Conservation (phyloP, 2,113 vertebrate species). For the Tragelaphus strepsiceros region DNA sequence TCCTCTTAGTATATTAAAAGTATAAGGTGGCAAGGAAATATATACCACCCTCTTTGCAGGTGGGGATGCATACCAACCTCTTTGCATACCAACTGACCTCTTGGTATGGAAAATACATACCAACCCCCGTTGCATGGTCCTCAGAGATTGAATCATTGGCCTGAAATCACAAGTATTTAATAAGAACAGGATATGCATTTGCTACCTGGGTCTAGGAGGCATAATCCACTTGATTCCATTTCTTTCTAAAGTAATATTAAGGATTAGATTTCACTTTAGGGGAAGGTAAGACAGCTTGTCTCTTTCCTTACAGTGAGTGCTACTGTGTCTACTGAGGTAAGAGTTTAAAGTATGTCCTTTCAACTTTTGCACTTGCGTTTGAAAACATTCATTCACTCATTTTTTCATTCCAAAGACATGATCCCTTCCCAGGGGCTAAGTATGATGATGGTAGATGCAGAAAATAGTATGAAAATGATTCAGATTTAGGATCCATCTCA, state of each 20-base stretch:
- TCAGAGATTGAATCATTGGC: background rate
- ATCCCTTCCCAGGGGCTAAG: background rate
- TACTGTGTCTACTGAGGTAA: background rate
- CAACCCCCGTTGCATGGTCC: background rate
- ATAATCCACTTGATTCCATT: background rate
- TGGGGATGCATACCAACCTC: background rate
- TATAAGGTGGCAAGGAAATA: background rate
- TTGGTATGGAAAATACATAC: background rate
- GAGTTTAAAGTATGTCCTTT: background rate
- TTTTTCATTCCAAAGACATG: background rate
- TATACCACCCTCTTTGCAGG: background rate
- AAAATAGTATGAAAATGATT: background rate
- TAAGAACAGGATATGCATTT: background rate
- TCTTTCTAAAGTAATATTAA: background rate
- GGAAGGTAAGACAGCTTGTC: background rate
- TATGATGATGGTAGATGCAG: background rate
- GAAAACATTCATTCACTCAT: background rate
- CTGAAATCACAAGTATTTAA: background rate
- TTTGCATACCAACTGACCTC: background rate
- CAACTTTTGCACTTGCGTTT: background rate
- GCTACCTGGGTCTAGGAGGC: background rate
- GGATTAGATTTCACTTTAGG: background rate
- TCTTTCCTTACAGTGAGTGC: background rate
- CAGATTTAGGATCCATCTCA: background rate
- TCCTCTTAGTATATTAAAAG: conserved; percentile 11